Evolutionary conservation across 1,140 invertebrate species (phyloP), one percentile per base, ranked within the genome.

Genomic region (Alviniconcha marisindica): DNA sequence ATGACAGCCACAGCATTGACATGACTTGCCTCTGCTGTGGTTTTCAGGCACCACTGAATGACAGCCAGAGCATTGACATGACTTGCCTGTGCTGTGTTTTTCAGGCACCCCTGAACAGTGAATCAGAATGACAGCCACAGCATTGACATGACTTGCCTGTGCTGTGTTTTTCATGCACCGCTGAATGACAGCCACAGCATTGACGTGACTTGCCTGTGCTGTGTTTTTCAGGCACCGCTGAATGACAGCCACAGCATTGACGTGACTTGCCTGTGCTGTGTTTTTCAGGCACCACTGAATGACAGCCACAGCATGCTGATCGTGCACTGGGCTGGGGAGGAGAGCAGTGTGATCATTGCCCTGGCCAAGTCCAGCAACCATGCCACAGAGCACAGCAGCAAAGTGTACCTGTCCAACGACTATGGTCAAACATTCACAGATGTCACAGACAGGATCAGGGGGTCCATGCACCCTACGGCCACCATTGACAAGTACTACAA

Each of bases 271-370:
- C 36, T 36, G 3, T 5, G 14, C 5, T 74, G 1, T 14, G 10
- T 44, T 5, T 14, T 90, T n/a, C 88, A 94, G 94, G 91, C 90
- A 77, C 73, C 85, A 56, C 93, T 98, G 15, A 96, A 97, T 93
- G 97, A 97, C 92, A 96, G 95, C 77, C 97, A 98, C 92, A 96
- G 96, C 87, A 96, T 97, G 90, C 92, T 98, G 87, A 96, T 97
- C 94, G 96, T 98, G 1, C 96, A 97, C 93, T 98, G 97, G 97
- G 96, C 97, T 42, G 97, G 97, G 38, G 96, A 96, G 90, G 95
- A 95, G 31, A 97, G 96, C 66, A 95, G 96, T 92, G 96, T 97
- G 18, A 96, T 98, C 83, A 96, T 98, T 81, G 97, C 97, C 87
- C 93, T 98, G 74, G 96, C 97, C 1, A 94, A 96, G 96, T 63